Evolutionary conservation across 2,797 vertebrate genomes (phyloP), one percentile per base, ranked within the genome.

Genomic region (Hybognathus amarus): DNA sequence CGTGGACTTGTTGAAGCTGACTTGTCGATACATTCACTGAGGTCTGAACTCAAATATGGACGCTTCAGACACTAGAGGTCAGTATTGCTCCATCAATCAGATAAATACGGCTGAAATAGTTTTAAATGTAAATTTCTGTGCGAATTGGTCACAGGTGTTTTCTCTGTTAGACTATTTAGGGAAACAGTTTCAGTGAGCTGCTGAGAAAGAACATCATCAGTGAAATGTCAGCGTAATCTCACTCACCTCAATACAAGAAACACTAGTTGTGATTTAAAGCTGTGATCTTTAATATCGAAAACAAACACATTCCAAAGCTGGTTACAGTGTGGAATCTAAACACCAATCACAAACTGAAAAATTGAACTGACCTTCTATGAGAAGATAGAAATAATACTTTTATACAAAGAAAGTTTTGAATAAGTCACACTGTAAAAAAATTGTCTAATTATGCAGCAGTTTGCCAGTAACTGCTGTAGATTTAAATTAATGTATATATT

Each of bases 11-110:
- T n/a, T 27, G 38, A 42, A 27, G 36, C 56, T 77, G 36, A 61
- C 20, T 8, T 22, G 13, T 56, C 50, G 30, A 38, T 15, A 13
- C 24, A 11, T 63, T 63, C 38, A 15, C 0, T 36, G 2, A n/a
- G 40, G 18, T 66, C 8, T 74, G 3, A 22, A 66, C 22, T 17
- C 18, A 24, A 69, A 2, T 79, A 20, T 87, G 85, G 63, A 77
- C 12, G 45, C 63, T 80, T 82, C 73, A 40, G 86, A 95, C 97
- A 94, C 96, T 94, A 97, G 97, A 95, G 97, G 95, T 96, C 97
- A 97, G 95, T 95, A 92, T 97, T 97, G 96, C 90, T 94, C 96
- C 93, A 95, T 79, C 86, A 90, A 94, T 93, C 87, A 87, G 85
- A 71, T 18, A 17, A 67, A 64, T 40, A 20, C 50, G 6, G 3